These are phyloP conservation scores for Channallabes apus DNA, from an alignment of 2,797 vertebrate species.

Conservation along the genomic window DNA sequence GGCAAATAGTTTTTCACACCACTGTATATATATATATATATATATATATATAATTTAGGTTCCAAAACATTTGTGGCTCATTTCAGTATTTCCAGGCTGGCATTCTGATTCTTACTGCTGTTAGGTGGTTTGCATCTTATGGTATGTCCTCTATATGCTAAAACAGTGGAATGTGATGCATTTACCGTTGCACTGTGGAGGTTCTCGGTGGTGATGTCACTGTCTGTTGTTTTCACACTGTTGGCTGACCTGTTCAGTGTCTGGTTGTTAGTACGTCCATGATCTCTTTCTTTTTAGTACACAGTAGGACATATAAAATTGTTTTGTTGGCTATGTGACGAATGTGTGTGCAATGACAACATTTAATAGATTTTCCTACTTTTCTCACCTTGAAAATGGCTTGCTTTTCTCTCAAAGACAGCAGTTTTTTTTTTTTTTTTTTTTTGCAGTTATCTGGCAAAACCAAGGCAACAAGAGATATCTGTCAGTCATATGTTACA, in stretches of 20 bases:
- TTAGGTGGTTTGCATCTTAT: background rate
- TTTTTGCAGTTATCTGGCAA: background rate
- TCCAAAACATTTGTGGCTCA: background rate
- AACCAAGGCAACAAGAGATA: background rate
- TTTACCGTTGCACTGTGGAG: background rate
- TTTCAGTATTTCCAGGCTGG: too few species aligned
- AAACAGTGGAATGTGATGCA: background rate
- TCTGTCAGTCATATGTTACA: background rate
- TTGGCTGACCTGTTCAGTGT: background rate
- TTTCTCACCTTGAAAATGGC: background rate
- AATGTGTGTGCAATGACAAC: background rate
- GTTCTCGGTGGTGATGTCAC: background rate
- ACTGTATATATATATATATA: too few species aligned
- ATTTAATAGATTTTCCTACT: background rate
- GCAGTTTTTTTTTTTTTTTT: background rate
- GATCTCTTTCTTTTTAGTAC: background rate
- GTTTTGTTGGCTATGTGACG: background rate
- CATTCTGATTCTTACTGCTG: background rate
- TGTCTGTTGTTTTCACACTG: background rate
- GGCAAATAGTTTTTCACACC: too few species aligned
- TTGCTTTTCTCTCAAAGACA: background rate
- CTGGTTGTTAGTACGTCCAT: background rate
- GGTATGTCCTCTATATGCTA: background rate
- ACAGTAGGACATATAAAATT: background rate
- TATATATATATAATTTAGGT: too few species aligned